Conservation (phyloP, 37 sponge, comb jelly and placozoan species). For the Geodia barretti region DNA sequence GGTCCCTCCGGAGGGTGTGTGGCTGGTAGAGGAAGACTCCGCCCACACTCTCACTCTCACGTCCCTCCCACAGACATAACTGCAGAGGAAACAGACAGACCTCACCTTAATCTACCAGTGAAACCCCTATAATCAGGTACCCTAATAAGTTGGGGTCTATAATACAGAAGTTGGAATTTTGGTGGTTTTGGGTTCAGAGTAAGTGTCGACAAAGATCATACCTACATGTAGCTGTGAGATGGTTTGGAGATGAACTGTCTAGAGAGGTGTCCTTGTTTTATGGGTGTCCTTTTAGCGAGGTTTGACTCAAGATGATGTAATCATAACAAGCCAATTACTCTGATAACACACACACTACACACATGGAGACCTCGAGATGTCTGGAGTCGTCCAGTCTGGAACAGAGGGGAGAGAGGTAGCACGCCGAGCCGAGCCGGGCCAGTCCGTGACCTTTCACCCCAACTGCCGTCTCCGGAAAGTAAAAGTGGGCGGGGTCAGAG, state of each 20-base stretch:
- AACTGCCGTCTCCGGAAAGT: slow-evolving; percentile 82
- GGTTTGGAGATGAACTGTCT: too few species aligned
- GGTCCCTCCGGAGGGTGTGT: slow-evolving; percentile 45
- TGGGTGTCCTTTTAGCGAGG: too few species aligned
- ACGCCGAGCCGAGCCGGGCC: slow-evolving; percentile 67
- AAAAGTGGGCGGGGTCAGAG: slow-evolving; percentile 72
- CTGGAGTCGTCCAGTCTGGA: slow-evolving; percentile 74
- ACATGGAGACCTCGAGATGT: slow-evolving; percentile 72
- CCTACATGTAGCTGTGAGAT: too few species aligned
- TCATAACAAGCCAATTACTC: not conserved
- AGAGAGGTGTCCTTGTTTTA: too few species aligned
- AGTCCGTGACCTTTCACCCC: slow-evolving; percentile 83
- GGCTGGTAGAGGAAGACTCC: slow-evolving; percentile 78
- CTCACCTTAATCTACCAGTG: too few species aligned
- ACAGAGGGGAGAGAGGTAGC: slow-evolving; percentile 83
- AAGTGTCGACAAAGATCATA: too few species aligned
- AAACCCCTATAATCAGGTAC: too few species aligned
- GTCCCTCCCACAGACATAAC: slow-evolving; percentile 79
- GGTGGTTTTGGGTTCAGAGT: too few species aligned
- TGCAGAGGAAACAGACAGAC: too few species aligned
- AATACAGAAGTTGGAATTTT: too few species aligned
- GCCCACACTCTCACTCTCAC: slow-evolving; percentile 39
- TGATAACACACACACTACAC: not conserved
- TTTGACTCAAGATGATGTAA: too few species aligned
- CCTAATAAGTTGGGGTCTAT: too few species aligned